Conservation (phyloP, 2,888 invertebrate species). For the Ennomos fuscantarius region DNA sequence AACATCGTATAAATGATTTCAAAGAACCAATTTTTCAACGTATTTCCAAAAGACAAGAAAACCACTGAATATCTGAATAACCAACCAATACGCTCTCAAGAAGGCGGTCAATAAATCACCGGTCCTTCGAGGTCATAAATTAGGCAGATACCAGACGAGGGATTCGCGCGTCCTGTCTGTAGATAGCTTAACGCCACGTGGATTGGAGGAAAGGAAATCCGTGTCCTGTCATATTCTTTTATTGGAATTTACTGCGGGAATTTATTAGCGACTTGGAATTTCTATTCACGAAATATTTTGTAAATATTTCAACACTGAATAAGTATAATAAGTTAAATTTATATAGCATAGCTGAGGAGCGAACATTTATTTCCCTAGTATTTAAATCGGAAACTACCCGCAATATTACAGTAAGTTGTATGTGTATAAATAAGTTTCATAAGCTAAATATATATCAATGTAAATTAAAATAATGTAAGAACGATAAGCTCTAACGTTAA, state of each 20-base stretch:
- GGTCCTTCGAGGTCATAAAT: constrained; percentile 35
- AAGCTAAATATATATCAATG: too few relatives aligned
- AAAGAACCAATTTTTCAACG: constrained; percentile 5
- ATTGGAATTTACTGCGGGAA: constrained; percentile 2
- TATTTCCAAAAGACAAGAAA: constrained; percentile 15
- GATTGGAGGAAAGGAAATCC: constrained; percentile 5
- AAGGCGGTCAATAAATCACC: constrained; percentile 35
- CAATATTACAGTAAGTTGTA: too few relatives aligned
- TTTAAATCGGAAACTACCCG: too few relatives aligned
- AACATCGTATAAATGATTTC: not conserved
- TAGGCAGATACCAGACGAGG: constrained; percentile 35
- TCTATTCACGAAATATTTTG: not conserved
- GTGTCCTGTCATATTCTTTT: constrained; percentile 14
- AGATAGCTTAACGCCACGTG: constrained; percentile 23
- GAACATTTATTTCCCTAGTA: too few relatives aligned
- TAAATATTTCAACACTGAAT: not conserved
- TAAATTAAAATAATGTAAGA: too few relatives aligned
- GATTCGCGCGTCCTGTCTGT: constrained; percentile 8
- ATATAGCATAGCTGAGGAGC: too few relatives aligned
- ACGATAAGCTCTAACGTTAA: too few relatives aligned
- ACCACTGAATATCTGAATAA: constrained; percentile 22
- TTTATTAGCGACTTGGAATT: too few relatives aligned
- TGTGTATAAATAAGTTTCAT: too few relatives aligned
- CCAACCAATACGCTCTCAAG: constrained; percentile 15
- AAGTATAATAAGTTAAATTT: too few relatives aligned